Evolutionary conservation across 1,140 invertebrate genomes (phyloP), one percentile per base, ranked within the genome.

Genomic region (Vanessa tameamea): DNA sequence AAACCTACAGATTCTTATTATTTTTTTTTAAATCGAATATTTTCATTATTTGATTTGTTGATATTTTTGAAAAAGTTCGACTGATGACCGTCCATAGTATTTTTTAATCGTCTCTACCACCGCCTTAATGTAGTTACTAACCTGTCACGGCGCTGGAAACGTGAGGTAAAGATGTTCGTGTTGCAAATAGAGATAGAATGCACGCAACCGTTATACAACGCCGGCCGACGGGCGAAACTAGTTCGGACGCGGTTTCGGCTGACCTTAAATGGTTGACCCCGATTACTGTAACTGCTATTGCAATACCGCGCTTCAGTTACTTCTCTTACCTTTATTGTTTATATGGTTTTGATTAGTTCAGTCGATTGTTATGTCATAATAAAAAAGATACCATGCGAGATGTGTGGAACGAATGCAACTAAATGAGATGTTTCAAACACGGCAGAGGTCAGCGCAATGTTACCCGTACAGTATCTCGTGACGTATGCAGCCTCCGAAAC

Each of bases 121-220:
- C 14, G 11, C 5, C 4, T 61, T 8, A 8, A 15, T 51, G 4
- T 51, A 51, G 13, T 51, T 51, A 15, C 26, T 48, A 53, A 67
- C 65, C 48, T 71, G 65, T 67, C 47, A 37, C 65, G 20, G 37
- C 20, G 15, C 12, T 57, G 50, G 67, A 67, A 73, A 67, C 67
- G 59, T 50, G 51, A 20, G 20, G 7, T 50, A 16, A 67, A 65
- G 37, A 65, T 59, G 59, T 53, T 69, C 37, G 76, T 73, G 50
- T 64, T 74, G 50, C 76, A 77, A 78, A 76, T 73, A 68, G 65
- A 77, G 68, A 76, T 78, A 73, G 72, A 78, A 78, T 80, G 73
- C 70, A 72, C 57, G 73, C 73, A 77, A 79, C 79, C 76, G 79
- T 83, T 78, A 79, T 77, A 75, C 76, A 78, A 78, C 69, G 65